These are phyloP conservation scores for Arctia plantaginis DNA, from an alignment of 2,888 invertebrate genomes.

Conservation along the genomic window DNA sequence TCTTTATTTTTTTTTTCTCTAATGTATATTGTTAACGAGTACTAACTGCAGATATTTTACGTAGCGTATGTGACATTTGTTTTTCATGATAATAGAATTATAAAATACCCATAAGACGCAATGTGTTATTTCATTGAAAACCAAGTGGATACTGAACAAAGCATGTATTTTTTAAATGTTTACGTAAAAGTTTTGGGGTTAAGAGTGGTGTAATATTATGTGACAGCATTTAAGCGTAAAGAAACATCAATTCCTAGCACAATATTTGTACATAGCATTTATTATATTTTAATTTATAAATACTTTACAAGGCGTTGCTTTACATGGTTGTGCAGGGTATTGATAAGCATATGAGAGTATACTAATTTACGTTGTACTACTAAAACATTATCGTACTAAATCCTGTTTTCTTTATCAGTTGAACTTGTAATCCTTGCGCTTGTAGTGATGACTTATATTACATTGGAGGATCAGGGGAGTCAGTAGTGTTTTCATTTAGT, in stretches of 20 bases:
- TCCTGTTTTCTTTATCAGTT: constrained; percentile 77
- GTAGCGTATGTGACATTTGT: constrained; percentile 40
- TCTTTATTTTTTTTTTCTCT: not conserved
- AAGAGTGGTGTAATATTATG: constrained; percentile 64
- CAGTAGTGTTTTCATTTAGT: constrained; percentile 73
- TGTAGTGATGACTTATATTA: constrained; percentile 76
- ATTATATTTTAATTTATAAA: constrained; percentile 20
- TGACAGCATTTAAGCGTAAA: constrained; percentile 72
- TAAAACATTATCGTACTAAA: constrained; percentile 45
- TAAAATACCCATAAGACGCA: not conserved
- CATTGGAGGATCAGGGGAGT: constrained; percentile 76
- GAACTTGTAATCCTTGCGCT: constrained; percentile 68
- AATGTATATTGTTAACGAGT: not conserved
- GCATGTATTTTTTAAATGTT: constrained; percentile 17
- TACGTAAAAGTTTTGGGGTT: constrained; percentile 29
- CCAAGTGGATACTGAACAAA: constrained; percentile 8
- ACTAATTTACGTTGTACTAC: constrained; percentile 64
- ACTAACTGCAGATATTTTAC: constrained; percentile 26
- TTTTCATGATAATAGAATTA: constrained; percentile 14
- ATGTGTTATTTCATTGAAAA: not conserved
- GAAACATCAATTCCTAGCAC: constrained; percentile 66
- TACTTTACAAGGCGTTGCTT: constrained; percentile 16
- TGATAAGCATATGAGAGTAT: constrained; percentile 70
- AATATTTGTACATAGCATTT: constrained; percentile 51
- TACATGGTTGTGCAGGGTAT: constrained; percentile 68